Evolutionary conservation across 1,140 invertebrate species (phyloP).

Genomic region (Drosophila mauritiana): DNA sequence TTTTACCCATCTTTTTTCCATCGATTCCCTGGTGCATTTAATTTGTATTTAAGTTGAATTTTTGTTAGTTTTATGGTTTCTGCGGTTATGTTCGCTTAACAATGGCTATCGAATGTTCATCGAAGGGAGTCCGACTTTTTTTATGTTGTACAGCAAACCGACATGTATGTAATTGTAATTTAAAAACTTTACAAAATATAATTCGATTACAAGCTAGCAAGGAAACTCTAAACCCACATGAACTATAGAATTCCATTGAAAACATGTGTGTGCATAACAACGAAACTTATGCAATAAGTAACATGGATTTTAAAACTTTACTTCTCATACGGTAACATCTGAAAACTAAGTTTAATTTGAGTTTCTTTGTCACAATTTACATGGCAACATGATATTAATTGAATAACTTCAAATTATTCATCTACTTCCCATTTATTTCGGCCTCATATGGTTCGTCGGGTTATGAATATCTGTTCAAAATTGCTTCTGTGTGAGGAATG

Average conservation of each 20-base stretch:
- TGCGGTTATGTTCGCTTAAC: slow-evolving; percentile 43
- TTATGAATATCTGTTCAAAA: too few species aligned
- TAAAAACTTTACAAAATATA: slow-evolving; percentile 7
- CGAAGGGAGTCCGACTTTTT: background rate
- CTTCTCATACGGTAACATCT: too few species aligned
- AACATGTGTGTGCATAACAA: too few species aligned
- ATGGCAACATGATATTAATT: too few species aligned
- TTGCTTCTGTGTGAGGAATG: too few species aligned
- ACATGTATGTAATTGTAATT: slow-evolving; percentile 13
- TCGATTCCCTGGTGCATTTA: slow-evolving; percentile 15
- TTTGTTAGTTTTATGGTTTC: slow-evolving; percentile 54
- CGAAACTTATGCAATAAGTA: too few species aligned
- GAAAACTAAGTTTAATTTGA: too few species aligned
- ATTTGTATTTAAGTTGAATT: slow-evolving; percentile 58
- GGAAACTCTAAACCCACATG: background rate
- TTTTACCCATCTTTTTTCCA: slow-evolving; percentile 7
- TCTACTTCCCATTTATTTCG: too few species aligned
- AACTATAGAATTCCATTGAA: background rate
- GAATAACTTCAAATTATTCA: too few species aligned
- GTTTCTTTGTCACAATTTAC: too few species aligned
- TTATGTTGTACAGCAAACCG: background rate
- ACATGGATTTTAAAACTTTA: too few species aligned
- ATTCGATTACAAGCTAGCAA: slow-evolving; percentile 9
- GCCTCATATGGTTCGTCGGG: too few species aligned
- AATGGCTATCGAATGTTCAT: slow-evolving; percentile 12